Conservation (phyloP, 92 coral and sea anemone genomes). For the Umimayanthus kanabou region DNA sequence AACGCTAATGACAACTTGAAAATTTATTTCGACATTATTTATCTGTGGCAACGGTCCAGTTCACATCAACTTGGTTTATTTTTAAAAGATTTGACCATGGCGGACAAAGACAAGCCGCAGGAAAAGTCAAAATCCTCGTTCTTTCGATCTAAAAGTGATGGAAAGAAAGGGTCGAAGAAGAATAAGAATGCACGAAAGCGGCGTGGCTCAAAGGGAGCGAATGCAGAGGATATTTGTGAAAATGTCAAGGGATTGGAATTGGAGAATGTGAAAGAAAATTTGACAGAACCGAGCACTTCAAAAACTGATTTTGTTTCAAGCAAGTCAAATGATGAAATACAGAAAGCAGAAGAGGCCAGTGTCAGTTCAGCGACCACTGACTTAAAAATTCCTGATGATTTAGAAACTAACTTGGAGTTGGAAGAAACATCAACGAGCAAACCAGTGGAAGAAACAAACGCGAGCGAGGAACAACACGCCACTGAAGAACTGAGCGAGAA, state of each 20-base stretch:
- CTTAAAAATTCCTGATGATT: neutral
- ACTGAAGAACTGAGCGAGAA: neutral
- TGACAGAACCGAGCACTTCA: neutral
- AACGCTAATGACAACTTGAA: conserved; percentile 21
- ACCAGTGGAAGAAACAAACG: neutral
- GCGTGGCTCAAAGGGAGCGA: neutral
- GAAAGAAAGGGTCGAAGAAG: conserved; percentile 30
- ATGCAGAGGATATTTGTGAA: conserved; percentile 13
- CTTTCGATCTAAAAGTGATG: conserved; percentile 5
- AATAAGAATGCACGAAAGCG: neutral
- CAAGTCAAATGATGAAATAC: neutral
- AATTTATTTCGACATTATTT: conserved; percentile 27
- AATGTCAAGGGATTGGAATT: neutral
- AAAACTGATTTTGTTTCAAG: neutral
- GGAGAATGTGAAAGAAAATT: neutral
- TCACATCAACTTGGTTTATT: conserved; percentile 22
- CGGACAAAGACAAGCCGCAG: conserved; percentile 28
- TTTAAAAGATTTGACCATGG: conserved; percentile 7
- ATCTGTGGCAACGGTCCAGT: conserved; percentile 40
- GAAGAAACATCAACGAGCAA: neutral
- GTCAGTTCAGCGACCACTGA: neutral
- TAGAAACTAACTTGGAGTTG: neutral
- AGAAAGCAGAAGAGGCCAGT: neutral
- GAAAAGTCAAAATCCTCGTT: conserved; percentile 32
- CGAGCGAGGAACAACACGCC: conserved; percentile 4